Evolutionary conservation across 2,888 invertebrate species (phyloP).

Genomic region (Lathronympha strigana): DNA sequence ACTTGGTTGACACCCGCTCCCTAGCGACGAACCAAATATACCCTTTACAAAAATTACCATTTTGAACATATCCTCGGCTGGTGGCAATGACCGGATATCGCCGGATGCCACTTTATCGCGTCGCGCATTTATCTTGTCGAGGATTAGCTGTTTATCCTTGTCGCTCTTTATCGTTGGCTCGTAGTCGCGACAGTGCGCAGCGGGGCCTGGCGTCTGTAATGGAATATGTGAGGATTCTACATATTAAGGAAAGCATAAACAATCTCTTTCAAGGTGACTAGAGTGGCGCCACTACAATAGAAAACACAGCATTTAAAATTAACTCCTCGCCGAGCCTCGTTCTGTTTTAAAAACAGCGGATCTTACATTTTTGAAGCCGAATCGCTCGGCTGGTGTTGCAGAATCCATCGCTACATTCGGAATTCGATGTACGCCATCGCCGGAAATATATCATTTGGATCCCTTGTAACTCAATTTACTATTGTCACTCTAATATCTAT

Average conservation of each 20-base stretch:
- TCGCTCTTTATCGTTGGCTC: constrained; percentile 59
- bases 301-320: no score
- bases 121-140: constrained; percentile 72
- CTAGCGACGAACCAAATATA: background rate
- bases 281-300: no score
- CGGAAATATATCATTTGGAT: no score
- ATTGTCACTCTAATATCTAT: no score
- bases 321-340: no score
- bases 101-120: constrained; percentile 74
- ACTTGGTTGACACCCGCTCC: background rate
- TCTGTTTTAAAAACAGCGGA: no score
- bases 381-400: no score
- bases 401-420: no score
- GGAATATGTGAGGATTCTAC: background rate
- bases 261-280: no score
- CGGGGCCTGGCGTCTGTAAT: constrained; percentile 57
- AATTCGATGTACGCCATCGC: no score
- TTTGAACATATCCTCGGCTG: constrained; percentile 70
- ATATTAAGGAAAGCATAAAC: background rate
- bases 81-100: constrained; percentile 66
- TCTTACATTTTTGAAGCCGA: no score
- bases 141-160: constrained; percentile 60
- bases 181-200: constrained; percentile 61
- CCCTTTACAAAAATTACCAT: constrained; percentile 57
- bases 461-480: no score